phyloP scores from a whole-genome alignment of 2,888 invertebrate species.

The Bombylius major region DNA sequence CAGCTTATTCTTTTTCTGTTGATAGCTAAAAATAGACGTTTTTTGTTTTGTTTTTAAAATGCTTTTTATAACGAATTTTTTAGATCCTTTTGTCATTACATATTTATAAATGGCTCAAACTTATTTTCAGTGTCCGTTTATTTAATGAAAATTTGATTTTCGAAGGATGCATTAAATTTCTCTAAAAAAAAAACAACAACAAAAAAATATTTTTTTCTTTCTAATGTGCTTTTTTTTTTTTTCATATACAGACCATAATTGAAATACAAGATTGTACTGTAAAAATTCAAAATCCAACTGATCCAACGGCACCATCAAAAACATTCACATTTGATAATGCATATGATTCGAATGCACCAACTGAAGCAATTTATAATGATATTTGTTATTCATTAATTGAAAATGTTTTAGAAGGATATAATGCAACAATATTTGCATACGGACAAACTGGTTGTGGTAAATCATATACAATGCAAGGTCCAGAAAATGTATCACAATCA shows the following conservation, averaged over 20 bases:
- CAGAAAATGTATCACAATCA: constrained; percentile 3
- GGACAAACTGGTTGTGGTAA: constrained; percentile 90
- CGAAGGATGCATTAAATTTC: too few species aligned
- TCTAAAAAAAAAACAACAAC: too few species aligned
- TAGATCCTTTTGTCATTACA: too few species aligned
- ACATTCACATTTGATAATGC: constrained; percentile 74
- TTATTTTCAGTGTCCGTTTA: too few species aligned
- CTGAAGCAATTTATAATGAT: constrained; percentile 77
- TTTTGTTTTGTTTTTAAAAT: too few species aligned
- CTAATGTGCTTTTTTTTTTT: too few species aligned
- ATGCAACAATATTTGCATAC: constrained; percentile 86
- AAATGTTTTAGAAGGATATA: constrained; percentile 82
- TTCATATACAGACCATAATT: constrained; percentile 44
- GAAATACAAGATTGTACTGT: constrained; percentile 49
- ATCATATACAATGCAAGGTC: constrained; percentile 80
- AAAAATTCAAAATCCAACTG: constrained; percentile 50
- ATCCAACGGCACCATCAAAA: constrained; percentile 48
- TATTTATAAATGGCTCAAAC: too few species aligned
- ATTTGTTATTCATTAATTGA: constrained; percentile 73
- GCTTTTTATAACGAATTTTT: too few species aligned
- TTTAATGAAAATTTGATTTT: too few species aligned
- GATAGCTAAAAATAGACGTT: too few species aligned
- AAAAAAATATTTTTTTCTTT: too few species aligned
- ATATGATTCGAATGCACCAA: constrained; percentile 63
- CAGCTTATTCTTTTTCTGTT: too few species aligned